Conservation (phyloP, 2,113 vertebrate genomes). For the Zosterops hypoxanthus region DNA sequence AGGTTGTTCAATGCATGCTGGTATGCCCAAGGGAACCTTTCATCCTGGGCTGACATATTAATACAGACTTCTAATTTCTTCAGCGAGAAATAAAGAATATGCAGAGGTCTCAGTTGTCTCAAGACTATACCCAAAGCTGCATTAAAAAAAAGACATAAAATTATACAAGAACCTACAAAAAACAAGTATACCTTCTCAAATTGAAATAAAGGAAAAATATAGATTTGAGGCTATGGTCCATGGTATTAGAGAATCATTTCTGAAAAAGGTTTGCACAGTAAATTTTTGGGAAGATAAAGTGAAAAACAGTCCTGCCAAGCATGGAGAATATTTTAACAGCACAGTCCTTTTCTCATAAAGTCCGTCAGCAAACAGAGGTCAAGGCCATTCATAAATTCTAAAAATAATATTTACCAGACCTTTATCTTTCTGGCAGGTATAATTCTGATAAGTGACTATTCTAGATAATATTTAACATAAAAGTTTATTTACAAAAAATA, state of each 20-base stretch:
- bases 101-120: not conserved
- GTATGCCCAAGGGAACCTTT: not conserved
- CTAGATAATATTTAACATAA: conserved; percentile 64
- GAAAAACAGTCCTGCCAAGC: not conserved
- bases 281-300: not conserved
- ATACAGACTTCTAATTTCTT: not conserved
- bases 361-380: conserved; percentile 34
- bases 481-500: conserved; percentile 66
- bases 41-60: not conserved
- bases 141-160: not conserved
- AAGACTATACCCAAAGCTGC: not conserved
- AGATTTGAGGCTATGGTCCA: not conserved
- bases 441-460: conserved; percentile 48
- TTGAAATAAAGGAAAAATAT: not conserved
- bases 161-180: not conserved
- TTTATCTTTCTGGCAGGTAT: conserved; percentile 52
- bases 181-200: not conserved
- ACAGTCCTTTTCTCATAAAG: not conserved
- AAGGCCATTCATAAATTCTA: conserved; percentile 62
- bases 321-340: conserved; percentile 8
- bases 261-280: not conserved
- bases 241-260: not conserved
- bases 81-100: not conserved
- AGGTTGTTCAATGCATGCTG: not conserved
- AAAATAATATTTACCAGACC: conserved; percentile 66